A percentile compares a stretch with the other conserved stretches of the same genome.
These are phyloP conservation scores for Hippocampus guttulatus DNA, from an alignment of 2,113 vertebrate genomes.

Conservation along the genomic window DNA sequence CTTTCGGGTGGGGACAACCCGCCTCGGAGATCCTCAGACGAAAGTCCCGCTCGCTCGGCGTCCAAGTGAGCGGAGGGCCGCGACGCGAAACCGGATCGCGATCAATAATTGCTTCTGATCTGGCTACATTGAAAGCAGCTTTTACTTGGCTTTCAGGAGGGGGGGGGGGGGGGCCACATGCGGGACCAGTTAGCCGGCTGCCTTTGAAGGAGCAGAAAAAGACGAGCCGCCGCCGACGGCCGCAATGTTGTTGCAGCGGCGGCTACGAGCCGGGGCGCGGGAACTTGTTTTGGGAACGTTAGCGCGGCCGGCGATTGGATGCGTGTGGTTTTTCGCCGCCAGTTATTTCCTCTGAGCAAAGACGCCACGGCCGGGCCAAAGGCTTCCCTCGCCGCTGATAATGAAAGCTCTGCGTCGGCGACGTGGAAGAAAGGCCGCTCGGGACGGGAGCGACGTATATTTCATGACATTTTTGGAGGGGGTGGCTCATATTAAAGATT, in stretches of 20 bases:
- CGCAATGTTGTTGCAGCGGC: constrained; percentile 28
- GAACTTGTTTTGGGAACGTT: constrained; percentile 39
- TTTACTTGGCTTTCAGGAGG: constrained; percentile 21
- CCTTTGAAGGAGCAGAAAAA: constrained; percentile 15
- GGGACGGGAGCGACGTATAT: not conserved
- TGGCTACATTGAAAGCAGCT: constrained; percentile 32
- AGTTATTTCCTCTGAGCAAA: constrained; percentile 21
- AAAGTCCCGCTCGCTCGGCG: constrained; percentile 24
- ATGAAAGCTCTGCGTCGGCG: not conserved
- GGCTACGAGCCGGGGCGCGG: constrained; percentile 5
- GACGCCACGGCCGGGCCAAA: not conserved
- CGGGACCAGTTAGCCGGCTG: constrained; percentile 22
- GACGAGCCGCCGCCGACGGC: constrained; percentile 9
- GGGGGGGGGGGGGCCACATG: constrained; percentile 4
- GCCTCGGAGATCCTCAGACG: constrained; percentile 49
- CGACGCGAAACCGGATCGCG: constrained; percentile 33
- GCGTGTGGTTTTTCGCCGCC: not conserved
- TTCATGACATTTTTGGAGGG: not conserved
- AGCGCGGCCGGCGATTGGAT: not conserved
- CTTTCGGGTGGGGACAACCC: constrained; percentile 3
- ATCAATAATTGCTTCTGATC: constrained; percentile 40
- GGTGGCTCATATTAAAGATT: constrained; percentile 1
- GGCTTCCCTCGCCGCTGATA: constrained; percentile 2
- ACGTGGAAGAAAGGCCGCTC: not conserved
- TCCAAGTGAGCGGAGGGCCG: constrained; percentile 35